Conservation (phyloP, 2,888 invertebrate species). For the Dexiosoma caninum region DNA sequence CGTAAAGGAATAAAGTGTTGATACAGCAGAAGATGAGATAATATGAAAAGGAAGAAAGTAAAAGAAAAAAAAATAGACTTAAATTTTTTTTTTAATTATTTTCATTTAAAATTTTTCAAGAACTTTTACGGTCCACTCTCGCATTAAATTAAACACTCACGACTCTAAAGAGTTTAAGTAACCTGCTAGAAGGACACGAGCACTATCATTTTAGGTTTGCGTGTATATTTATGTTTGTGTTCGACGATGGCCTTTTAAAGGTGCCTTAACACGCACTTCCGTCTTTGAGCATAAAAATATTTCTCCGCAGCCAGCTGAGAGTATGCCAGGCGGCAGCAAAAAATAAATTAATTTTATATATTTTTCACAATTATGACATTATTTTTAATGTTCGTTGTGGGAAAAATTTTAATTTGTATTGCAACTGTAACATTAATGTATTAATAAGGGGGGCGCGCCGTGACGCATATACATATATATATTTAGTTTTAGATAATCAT, state of each 20-base stretch:
- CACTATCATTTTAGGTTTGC: background rate
- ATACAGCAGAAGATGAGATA: too few relatives aligned
- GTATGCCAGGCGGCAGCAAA: background rate
- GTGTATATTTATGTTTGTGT: background rate
- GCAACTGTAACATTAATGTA: background rate
- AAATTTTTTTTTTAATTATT: too few relatives aligned
- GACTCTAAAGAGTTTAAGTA: background rate
- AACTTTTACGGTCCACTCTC: background rate
- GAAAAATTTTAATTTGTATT: background rate
- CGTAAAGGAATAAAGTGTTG: too few relatives aligned
- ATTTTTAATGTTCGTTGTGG: too few relatives aligned
- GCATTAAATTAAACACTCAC: background rate
- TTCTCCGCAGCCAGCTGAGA: background rate
- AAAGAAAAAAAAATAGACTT: too few relatives aligned
- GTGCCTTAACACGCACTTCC: constrained; percentile 10
- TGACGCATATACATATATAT: too few relatives aligned
- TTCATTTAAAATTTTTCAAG: too few relatives aligned
- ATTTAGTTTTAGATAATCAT: too few relatives aligned
- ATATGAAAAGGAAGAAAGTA: too few relatives aligned
- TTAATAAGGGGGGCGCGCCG: too few relatives aligned
- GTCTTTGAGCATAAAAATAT: background rate
- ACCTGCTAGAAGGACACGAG: background rate
- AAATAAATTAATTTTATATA: background rate
- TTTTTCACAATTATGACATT: background rate
- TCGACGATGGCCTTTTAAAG: constrained; percentile 3